These are phyloP conservation scores for Xyrichtys novacula DNA, from an alignment of 2,797 vertebrate species.

Conservation along the genomic window DNA sequence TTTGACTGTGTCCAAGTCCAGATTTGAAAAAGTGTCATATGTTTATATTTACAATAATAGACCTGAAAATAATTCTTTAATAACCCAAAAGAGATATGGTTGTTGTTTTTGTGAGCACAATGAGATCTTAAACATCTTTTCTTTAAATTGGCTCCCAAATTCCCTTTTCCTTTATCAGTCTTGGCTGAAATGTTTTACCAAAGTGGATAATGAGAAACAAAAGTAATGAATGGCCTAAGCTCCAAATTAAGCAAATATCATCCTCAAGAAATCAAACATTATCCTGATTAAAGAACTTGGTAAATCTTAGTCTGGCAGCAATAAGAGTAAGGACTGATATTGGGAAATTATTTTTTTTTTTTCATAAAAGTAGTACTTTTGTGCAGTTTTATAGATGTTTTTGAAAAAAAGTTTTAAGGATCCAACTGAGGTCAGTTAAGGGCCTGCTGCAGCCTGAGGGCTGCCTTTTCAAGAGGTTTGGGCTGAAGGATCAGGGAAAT, in stretches of 20 bases:
- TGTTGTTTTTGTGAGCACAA: neutral
- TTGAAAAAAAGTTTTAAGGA: neutral
- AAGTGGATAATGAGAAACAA: neutral
- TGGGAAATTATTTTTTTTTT: too few species aligned
- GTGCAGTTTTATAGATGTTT: neutral
- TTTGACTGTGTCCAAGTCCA: too few species aligned
- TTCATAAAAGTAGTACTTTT: too few species aligned
- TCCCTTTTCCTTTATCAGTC: neutral
- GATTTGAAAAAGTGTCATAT: too few species aligned
- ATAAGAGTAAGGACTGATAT: too few species aligned
- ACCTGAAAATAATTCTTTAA: neutral
- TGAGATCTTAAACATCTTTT: too few species aligned
- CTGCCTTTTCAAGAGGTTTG: neutral
- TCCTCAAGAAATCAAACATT: neutral
- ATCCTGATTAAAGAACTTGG: neutral
- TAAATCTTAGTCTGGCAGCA: neutral
- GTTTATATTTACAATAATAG: too few species aligned
- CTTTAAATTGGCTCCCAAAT: too few species aligned
- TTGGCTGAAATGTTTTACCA: neutral
- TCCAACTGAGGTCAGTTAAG: neutral
- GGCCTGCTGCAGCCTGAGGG: neutral
- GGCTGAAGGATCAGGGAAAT: constrained; percentile 5
- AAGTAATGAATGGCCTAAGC: neutral
- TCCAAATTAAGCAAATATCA: neutral
- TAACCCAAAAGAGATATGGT: neutral